phyloP scores from a whole-genome alignment of 35 echinoderm and acorn worm genomes.

The Ophioderma brevispina region DNA sequence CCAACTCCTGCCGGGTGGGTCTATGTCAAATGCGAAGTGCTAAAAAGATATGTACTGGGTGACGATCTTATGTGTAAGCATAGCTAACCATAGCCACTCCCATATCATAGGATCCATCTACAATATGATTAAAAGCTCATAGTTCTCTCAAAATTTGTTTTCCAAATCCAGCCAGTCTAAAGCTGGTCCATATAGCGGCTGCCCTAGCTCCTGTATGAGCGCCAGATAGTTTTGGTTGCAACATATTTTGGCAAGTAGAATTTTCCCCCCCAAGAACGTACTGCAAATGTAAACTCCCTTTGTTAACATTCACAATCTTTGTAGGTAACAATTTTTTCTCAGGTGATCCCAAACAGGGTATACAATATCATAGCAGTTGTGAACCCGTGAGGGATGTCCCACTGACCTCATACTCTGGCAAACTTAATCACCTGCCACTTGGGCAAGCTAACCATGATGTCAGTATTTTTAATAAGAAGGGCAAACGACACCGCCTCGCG shows the following conservation, averaged over 20 bases:
- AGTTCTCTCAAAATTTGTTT: constrained; percentile 71
- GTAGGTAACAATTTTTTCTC: constrained; percentile 57
- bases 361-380: constrained; percentile 92
- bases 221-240: constrained; percentile 88
- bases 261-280: constrained; percentile 76
- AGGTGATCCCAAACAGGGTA: constrained; percentile 58
- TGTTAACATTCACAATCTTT: constrained; percentile 75
- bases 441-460: constrained; percentile 72
- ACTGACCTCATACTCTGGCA: constrained; percentile 93
- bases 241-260: constrained; percentile 97
- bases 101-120: constrained; percentile 94
- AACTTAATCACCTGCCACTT: constrained; percentile 88
- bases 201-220: constrained; percentile 63
- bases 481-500: constrained; percentile 58
- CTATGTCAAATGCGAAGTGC: constrained; percentile 88
- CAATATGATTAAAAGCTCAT: constrained; percentile 94
- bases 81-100: constrained; percentile 93
- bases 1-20: constrained; percentile 82
- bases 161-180: constrained; percentile 50
- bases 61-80: constrained; percentile 88
- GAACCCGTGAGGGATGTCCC: constrained; percentile 88
- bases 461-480: constrained; percentile 81
- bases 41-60: constrained; percentile 87
- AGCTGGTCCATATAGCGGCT: constrained; percentile 44
- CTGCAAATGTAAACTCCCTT: constrained; percentile 67